Conservation (phyloP, 1,140 invertebrate species). For the Latrodectus geometricus region DNA sequence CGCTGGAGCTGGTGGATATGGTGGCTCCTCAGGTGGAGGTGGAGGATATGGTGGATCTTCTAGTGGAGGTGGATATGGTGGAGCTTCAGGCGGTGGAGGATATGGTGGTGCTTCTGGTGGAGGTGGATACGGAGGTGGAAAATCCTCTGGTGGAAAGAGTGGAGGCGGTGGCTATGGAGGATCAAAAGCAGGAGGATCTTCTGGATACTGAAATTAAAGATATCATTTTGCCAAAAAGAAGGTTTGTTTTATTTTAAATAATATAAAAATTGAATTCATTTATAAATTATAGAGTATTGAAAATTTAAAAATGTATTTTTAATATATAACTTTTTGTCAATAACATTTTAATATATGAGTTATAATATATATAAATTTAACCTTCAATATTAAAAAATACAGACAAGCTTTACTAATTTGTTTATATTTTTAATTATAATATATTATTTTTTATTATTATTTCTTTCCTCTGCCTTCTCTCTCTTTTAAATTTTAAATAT, state of each 20-base stretch:
- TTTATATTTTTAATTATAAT: not conserved
- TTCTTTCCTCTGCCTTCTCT: too few relatives aligned
- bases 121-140: constrained; percentile 52
- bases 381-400: not conserved
- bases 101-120: constrained; percentile 24
- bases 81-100: constrained; percentile 47
- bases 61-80: constrained; percentile 52
- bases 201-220: constrained; percentile 21
- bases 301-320: constrained; percentile 16
- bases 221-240: constrained; percentile 26
- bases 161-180: constrained; percentile 53
- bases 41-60: constrained; percentile 53
- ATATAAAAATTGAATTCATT: not conserved
- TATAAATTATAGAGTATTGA: not conserved
- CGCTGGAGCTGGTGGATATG: constrained; percentile 40
- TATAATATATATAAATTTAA: not conserved
- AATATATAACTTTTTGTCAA: constrained; percentile 18
- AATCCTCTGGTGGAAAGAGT: constrained; percentile 50
- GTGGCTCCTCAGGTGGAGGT: constrained; percentile 55
- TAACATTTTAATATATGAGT: constrained; percentile 8
- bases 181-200: constrained; percentile 60
- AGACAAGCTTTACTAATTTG: not conserved
- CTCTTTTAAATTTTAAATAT: too few relatives aligned
- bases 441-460: too few relatives aligned
- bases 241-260: not conserved